phyloP scores from a whole-genome alignment of 2,797 vertebrate genomes.

The Siniperca obscura region DNA sequence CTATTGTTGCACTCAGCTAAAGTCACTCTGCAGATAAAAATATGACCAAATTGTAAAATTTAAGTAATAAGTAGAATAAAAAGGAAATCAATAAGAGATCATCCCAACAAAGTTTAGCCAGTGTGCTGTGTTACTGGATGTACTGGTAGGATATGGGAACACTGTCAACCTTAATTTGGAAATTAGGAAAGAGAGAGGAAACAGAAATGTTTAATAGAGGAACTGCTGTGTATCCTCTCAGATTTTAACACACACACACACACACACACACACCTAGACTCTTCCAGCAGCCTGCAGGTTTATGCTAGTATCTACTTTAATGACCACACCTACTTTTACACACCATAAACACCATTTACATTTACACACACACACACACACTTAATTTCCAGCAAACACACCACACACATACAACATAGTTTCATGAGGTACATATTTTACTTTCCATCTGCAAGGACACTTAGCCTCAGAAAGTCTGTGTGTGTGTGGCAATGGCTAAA shows the following conservation, averaged over 20 bases:
- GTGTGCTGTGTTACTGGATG: neutral
- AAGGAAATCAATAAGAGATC: neutral
- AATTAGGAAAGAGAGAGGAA: constrained; percentile 12
- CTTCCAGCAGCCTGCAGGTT: neutral
- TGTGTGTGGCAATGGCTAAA: constrained; percentile 35
- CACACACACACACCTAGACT: neutral
- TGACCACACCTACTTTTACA: constrained; percentile 47
- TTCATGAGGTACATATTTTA: constrained; percentile 57
- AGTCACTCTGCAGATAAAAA: neutral
- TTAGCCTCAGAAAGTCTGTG: constrained; percentile 47
- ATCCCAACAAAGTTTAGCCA: no score
- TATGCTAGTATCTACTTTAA: constrained; percentile 17
- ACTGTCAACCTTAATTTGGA: constrained; percentile 2
- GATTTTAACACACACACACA: neutral
- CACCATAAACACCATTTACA: constrained; percentile 52
- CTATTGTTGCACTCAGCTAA: neutral
- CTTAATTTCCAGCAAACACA: constrained; percentile 34
- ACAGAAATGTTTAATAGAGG: constrained; percentile 8
- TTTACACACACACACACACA: constrained; percentile 33
- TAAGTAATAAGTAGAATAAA: neutral
- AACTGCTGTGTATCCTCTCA: constrained; percentile 1
- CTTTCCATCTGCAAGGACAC: constrained; percentile 71
- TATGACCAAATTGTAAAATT: neutral
- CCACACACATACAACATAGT: constrained; percentile 25
- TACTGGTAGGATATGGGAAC: neutral